phyloP scores from a whole-genome alignment of 2,888 invertebrate species.

The Papilio protenor region DNA sequence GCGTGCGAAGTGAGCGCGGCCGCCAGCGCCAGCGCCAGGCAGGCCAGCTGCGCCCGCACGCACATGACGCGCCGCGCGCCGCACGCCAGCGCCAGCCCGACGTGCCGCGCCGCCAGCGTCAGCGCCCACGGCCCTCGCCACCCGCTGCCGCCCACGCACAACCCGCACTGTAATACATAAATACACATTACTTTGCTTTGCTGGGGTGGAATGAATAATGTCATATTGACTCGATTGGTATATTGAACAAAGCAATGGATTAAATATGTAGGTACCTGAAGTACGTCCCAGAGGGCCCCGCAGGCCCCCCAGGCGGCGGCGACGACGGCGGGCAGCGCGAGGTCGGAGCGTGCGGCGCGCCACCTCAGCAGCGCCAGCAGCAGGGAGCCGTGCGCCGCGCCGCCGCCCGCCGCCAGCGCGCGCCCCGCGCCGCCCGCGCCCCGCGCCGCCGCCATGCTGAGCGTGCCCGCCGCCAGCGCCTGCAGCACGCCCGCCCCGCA shows the following conservation, averaged over 20 bases:
- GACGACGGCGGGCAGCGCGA: slow-evolving; percentile 92
- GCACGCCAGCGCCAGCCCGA: slow-evolving; percentile 86
- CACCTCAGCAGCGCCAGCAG: slow-evolving; percentile 90
- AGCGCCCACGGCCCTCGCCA: slow-evolving; percentile 85
- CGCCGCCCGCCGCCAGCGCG: slow-evolving; percentile 91
- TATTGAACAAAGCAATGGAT: neutral
- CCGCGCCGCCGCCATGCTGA: slow-evolving; percentile 91
- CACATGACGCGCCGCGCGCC: slow-evolving; percentile 86
- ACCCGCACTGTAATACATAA: slow-evolving; percentile 58
- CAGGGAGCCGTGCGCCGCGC: slow-evolving; percentile 91
- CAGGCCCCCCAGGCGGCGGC: slow-evolving; percentile 95
- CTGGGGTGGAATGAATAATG: neutral
- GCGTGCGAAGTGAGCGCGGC: slow-evolving; percentile 71
- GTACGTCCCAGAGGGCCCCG: slow-evolving; percentile 93
- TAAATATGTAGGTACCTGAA: slow-evolving; percentile 69
- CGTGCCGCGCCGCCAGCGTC: slow-evolving; percentile 73
- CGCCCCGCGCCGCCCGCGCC: slow-evolving; percentile 87
- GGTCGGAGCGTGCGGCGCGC: slow-evolving; percentile 92
- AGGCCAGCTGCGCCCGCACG: slow-evolving; percentile 74
- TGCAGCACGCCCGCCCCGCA: slow-evolving; percentile 90
- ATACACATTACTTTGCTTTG: neutral
- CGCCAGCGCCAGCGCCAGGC: slow-evolving; percentile 73
- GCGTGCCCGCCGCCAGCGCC: slow-evolving; percentile 90
- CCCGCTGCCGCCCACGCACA: slow-evolving; percentile 78
- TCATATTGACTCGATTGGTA: neutral